phyloP scores from a whole-genome alignment of 2,797 vertebrate species.

The Tinamus major region DNA sequence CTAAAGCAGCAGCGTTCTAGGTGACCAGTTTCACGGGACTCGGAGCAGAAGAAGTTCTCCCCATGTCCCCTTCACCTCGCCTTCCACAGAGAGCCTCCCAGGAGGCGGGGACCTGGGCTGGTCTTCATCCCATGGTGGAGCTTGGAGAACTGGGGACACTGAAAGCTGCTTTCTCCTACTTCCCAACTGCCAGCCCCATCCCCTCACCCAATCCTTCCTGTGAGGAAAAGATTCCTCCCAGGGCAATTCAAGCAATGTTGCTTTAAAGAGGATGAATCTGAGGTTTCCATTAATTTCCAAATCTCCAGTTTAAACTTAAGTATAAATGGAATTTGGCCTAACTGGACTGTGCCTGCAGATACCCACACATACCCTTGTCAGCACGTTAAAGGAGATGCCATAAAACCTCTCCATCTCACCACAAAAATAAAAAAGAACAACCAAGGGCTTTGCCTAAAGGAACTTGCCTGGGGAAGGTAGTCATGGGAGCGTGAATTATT shows the following conservation, averaged over 20 bases:
- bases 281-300: not conserved
- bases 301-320: not conserved
- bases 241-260: accelerated
- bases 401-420: not conserved
- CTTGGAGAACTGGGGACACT: not conserved
- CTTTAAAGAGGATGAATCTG: not conserved
- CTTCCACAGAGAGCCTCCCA: not conserved
- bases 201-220: not conserved
- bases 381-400: not conserved
- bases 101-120: not conserved
- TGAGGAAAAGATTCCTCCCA: not conserved
- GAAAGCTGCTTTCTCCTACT: not conserved
- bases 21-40: not conserved
- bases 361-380: not conserved
- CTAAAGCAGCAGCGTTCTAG: not conserved
- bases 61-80: not conserved
- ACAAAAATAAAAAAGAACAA: not conserved
- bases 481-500: not conserved
- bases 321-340: not conserved
- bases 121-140: not conserved
- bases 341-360: not conserved
- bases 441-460: not conserved
- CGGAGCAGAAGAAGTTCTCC: not conserved
- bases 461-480: not conserved
- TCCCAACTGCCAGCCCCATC: not conserved